Conservation (phyloP, 1,140 invertebrate species). For the Drosophila equinoxialis region DNA sequence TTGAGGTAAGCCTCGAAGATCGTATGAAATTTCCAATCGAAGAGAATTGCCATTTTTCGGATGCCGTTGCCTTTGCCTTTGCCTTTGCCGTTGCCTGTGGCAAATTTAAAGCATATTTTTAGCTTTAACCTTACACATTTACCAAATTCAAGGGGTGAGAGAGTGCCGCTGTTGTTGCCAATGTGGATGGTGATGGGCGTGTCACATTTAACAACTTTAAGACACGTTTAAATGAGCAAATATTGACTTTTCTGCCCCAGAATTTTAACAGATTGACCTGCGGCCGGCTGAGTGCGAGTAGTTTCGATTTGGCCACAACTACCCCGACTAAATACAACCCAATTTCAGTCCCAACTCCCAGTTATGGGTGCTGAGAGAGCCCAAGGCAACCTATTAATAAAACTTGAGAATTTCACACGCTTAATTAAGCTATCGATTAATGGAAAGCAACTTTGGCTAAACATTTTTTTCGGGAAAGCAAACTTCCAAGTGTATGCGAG, state of each 20-base stretch:
- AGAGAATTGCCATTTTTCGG: slow-evolving; percentile 7
- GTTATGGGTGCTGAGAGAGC: background rate
- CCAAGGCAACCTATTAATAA: slow-evolving; percentile 78
- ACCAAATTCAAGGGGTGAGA: background rate
- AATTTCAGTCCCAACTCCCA: background rate
- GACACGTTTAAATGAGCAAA: slow-evolving; percentile 58
- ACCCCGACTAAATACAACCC: background rate
- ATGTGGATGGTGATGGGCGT: background rate
- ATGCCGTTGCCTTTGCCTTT: background rate
- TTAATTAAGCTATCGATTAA: slow-evolving; percentile 79
- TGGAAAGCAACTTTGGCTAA: slow-evolving; percentile 19
- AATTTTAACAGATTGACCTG: slow-evolving; percentile 74
- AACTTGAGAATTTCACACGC: slow-evolving; percentile 65
- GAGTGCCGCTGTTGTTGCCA: background rate
- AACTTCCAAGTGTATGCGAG: background rate
- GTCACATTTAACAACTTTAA: slow-evolving; percentile 60
- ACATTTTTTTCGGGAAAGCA: background rate
- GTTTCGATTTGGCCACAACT: slow-evolving; percentile 38
- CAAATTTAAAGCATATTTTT: slow-evolving; percentile 65
- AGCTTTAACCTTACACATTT: slow-evolving; percentile 63
- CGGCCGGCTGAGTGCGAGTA: slow-evolving; percentile 47
- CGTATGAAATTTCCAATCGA: slow-evolving; percentile 54
- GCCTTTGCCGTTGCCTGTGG: background rate
- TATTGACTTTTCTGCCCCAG: slow-evolving; percentile 55
- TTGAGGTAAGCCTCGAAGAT: slow-evolving; percentile 39